Conservation (phyloP, 2,113 vertebrate species). For the Sinocyclocheilus maitianheensis region DNA sequence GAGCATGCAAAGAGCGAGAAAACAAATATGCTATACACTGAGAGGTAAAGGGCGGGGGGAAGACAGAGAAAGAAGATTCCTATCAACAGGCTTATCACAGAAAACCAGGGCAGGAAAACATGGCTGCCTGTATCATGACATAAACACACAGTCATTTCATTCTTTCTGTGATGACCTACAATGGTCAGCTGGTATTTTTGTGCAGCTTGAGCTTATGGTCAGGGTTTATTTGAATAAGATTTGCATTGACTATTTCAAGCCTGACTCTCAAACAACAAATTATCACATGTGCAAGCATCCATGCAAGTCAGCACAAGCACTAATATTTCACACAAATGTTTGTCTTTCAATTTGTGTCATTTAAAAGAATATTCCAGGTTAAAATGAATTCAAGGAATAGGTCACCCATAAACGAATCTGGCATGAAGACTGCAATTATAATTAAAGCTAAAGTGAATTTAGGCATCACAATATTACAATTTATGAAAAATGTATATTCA, state of each 20-base stretch:
- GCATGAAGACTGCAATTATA: no score
- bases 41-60: neutral
- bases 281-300: slow-evolving; percentile 14
- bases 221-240: slow-evolving; percentile 63
- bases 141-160: slow-evolving; percentile 5
- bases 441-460: neutral
- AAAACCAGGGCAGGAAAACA: neutral
- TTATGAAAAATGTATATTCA: neutral
- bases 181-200: slow-evolving; percentile 13
- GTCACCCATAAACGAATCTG: neutral
- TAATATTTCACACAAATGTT: neutral
- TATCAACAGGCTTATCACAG: slow-evolving; percentile 20
- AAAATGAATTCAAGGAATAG: neutral
- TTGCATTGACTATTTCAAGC: slow-evolving; percentile 58
- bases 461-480: neutral
- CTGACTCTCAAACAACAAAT: slow-evolving; percentile 34
- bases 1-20: slow-evolving; percentile 4
- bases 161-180: neutral
- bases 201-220: neutral
- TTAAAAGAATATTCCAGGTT: neutral
- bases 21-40: slow-evolving; percentile 26
- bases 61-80: slow-evolving; percentile 1
- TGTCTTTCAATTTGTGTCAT: neutral
- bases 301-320: neutral
- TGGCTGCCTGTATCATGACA: neutral